Evolutionary conservation across 2,888 invertebrate species (phyloP), one percentile per base, ranked within the genome.

Genomic region (Andrena marginata): DNA sequence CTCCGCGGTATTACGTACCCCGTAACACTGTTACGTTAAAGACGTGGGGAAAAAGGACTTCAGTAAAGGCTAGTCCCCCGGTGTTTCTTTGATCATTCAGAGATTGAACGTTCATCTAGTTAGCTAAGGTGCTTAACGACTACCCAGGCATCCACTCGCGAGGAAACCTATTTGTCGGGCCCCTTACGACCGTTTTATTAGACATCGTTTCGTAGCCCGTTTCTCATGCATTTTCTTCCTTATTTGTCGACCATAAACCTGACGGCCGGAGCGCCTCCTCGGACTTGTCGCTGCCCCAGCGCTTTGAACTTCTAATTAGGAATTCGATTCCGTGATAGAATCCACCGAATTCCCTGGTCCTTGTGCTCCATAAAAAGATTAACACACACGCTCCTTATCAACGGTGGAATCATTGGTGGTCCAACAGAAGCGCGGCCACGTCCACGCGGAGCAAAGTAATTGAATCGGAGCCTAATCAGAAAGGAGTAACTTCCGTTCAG

Each of bases 291-390:
- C 42, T n/a, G 59, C 77, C 2, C 69, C 48, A 8, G 54, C 42
- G 75, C 60, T 69, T 73, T 49, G 54, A 71, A 71, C 68, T 79
- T 85, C 81, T 84, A 87, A 87, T 87, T 82, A 82, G 65, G 70
- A 75, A 76, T 63, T 67, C 77, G 76, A 60, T 64, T 48, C 42
- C 65, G 33, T 48, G 62, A 31, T 72, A 65, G 56, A 59, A 16
- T 42, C 42, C 42, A 42, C 16, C 42, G 8, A 42, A 42, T 42
- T 42, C 5, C 42, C 42, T 42, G 42, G 13, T 42, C 4, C 42
- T 16, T 16, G 42, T 42, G 16, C 16, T 42, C 4, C 16, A 42
- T 42, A 16, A 42, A 42, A 42, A 42, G 42, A 42, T 42, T 42
- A 16, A 16, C 42, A 42, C 42, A 16, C 16, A 16, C 42, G 42